A percentile compares a stretch with the other conserved stretches of the same genome.
Evolutionary conservation across 2,797 vertebrate species (phyloP).

Genomic region (Alauda arvensis): DNA sequence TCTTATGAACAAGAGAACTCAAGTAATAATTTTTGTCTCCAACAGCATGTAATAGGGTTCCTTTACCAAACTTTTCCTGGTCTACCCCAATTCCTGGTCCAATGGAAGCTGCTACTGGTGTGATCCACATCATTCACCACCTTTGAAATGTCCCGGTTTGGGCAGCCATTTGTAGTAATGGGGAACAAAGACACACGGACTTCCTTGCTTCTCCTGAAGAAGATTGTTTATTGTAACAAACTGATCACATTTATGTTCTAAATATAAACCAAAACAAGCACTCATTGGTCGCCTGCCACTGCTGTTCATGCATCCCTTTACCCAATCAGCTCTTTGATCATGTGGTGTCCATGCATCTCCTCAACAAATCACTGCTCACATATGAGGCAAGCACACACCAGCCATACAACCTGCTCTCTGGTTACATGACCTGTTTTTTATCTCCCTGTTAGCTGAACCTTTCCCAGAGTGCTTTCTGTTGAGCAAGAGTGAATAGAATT

Average conservation of each 20-base stretch:
- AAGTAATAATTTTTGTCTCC: neutral
- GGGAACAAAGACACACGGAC: neutral
- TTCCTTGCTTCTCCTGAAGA: neutral
- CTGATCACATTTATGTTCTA: neutral
- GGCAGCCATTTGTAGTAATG: neutral
- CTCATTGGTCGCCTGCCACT: neutral
- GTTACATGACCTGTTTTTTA: neutral
- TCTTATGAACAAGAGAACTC: neutral
- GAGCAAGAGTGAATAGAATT: neutral
- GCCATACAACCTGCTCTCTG: neutral
- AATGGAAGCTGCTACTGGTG: neutral
- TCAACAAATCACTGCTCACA: neutral
- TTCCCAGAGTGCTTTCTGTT: neutral
- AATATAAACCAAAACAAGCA: neutral
- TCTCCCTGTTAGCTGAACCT: neutral
- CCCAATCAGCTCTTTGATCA: neutral
- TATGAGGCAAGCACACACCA: neutral
- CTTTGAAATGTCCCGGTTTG: neutral
- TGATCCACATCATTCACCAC: neutral
- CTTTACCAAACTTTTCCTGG: neutral
- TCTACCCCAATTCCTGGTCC: neutral
- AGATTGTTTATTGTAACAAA: fast-evolving
- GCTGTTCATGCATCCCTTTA: neutral
- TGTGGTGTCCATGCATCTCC: neutral
- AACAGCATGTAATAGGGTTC: neutral